Percentiles rank a stretch among this genome's conserved stretches.
These are phyloP conservation scores for Microcaecilia unicolor DNA, from an alignment of 2,797 vertebrate genomes.

Conservation along the genomic window DNA sequence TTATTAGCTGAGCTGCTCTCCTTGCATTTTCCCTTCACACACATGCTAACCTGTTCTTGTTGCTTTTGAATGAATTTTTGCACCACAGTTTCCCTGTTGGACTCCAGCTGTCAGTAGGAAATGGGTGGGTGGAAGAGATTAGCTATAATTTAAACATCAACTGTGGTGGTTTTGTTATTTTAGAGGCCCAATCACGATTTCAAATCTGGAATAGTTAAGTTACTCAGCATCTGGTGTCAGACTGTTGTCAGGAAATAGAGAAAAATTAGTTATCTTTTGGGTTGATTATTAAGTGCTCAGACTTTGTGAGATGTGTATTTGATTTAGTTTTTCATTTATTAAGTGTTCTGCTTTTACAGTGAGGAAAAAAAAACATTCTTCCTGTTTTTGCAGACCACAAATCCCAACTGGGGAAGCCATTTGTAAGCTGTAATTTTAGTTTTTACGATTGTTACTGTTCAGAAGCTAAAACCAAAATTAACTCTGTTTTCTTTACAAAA, in stretches of 20 bases:
- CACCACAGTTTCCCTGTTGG: slow-evolving; percentile 27
- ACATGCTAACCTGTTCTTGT: slow-evolving; percentile 33
- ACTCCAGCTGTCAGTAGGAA: slow-evolving; percentile 41
- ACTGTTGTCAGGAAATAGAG: slow-evolving; percentile 18
- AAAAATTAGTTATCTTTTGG: slow-evolving; percentile 3
- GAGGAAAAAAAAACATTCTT: slow-evolving; percentile 12
- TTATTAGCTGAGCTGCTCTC: too few species aligned
- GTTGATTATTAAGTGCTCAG: slow-evolving; percentile 7
- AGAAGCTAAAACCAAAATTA: slow-evolving; percentile 7
- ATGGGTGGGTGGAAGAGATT: slow-evolving; percentile 50
- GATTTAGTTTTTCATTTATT: slow-evolving; percentile 30
- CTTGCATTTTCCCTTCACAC: too few species aligned
- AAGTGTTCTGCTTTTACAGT: slow-evolving; percentile 17
- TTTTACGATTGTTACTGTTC: slow-evolving; percentile 16
- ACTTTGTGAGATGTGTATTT: slow-evolving; percentile 21
- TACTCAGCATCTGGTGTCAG: slow-evolving; percentile 16
- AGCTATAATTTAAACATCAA: slow-evolving; percentile 43
- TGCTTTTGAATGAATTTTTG: slow-evolving; percentile 38
- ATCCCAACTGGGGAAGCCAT: slow-evolving; percentile 21
- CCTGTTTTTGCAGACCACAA: slow-evolving; percentile 32
- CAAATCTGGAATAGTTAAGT: slow-evolving; percentile 11
- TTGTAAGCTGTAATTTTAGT: slow-evolving; percentile 16
- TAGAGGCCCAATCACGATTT: slow-evolving; percentile 27
- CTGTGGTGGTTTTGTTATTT: slow-evolving; percentile 40
- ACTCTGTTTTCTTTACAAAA: too few species aligned